Base-by-base conservation (phyloP, 2,888 invertebrate species). In the Portevinia maculata region DNA sequence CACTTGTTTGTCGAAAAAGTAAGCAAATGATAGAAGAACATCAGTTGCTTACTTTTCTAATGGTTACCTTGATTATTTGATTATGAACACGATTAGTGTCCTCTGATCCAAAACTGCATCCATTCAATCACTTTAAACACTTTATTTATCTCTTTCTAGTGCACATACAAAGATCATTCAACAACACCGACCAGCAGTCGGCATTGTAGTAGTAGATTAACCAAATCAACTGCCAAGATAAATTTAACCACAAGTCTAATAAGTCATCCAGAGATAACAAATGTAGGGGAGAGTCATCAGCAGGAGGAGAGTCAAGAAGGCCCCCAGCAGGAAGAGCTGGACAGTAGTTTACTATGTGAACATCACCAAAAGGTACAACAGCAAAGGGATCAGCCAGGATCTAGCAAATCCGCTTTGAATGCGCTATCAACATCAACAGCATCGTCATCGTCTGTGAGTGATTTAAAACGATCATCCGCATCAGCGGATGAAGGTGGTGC, bases 111-210 rank as follows among this genome's bases (percentile, higher is more conserved):
- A 52, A 21, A 1, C 8, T 13, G 3, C 15, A 17, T 3, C 1
- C 34, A 9, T 50, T 5, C 1, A 1, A 21, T 21, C 1, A 13
- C 6, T 6, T 17, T 13, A 8, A 41, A 15, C 41, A 1, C 17
- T 19, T 15, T 3, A 4, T 15, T 46, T 19, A 3, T 1, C n/a
- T 9, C 1, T 52, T 70, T 84, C 11, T 15, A 88, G 87, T 90
- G 87, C 86, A 87, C 90, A 28, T 89, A 90, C 78, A 90, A 90
- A 76, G 90, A 89, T 86, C 85, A 87, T 59, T 86, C 89, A 75
- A 87, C 90, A 64, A 90, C 90, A 30, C 90, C 90, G 37, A 90
- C 91, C 8, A 90, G 90, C 86, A 90, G 91, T 85, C 87, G 91
- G 70, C 88, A 87, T 76, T 88, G 86, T 71, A 89, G 87, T 64